These are phyloP conservation scores for Apocheima hispidaria DNA, from an alignment of 2,888 invertebrate species.

Conservation along the genomic window DNA sequence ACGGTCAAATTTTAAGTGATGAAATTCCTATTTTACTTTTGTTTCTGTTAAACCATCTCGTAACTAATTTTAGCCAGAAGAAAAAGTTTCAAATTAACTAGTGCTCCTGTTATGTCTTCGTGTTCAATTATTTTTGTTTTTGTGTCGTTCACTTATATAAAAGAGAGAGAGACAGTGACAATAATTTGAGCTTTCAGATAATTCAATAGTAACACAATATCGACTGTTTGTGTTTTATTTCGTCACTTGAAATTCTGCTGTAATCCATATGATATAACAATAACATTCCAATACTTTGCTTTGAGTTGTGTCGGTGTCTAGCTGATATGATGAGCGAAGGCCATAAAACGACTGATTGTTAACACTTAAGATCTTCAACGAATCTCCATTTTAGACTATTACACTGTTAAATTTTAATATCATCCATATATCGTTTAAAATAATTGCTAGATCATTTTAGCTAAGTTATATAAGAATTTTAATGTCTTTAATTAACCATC, in stretches of 20 bases:
- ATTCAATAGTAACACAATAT: background rate
- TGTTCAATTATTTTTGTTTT: too few relatives aligned
- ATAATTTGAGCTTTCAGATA: too few relatives aligned
- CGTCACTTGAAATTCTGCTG: background rate
- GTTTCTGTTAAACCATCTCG: too few relatives aligned
- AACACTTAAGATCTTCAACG: conserved; percentile 45
- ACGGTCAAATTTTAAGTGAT: background rate
- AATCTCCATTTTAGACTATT: conserved; percentile 39
- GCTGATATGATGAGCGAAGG: background rate
- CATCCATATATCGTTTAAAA: conserved; percentile 10
- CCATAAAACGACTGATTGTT: conserved; percentile 44
- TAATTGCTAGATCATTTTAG: conserved; percentile 23
- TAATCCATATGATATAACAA: background rate
- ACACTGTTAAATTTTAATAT: conserved; percentile 27
- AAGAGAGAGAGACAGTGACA: too few relatives aligned
- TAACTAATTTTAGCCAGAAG: too few relatives aligned
- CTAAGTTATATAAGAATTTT: conserved; percentile 13
- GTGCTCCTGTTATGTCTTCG: too few relatives aligned
- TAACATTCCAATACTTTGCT: background rate
- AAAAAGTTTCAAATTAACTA: too few relatives aligned
- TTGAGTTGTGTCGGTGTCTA: background rate
- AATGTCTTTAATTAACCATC: conserved; percentile 8
- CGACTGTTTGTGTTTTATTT: background rate
- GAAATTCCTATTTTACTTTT: background rate
- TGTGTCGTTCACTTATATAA: too few relatives aligned